Conservation (phyloP, 2,888 invertebrate species). For the Diloba caeruleocephala region DNA sequence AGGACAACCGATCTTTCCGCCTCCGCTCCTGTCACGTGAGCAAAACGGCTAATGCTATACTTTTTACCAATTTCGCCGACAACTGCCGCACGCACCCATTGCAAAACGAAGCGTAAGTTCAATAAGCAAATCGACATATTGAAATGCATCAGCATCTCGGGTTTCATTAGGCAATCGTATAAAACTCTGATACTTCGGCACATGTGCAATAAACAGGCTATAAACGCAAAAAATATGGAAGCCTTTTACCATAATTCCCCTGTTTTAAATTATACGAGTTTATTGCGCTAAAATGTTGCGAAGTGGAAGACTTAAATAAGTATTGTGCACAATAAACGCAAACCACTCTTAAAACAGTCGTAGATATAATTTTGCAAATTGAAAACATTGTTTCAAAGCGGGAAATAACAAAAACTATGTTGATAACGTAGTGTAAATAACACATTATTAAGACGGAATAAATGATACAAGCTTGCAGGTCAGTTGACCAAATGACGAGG, state of each 20-base stretch:
- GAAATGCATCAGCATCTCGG: constrained; percentile 62
- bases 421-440: constrained; percentile 24
- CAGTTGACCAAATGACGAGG: constrained; percentile 40
- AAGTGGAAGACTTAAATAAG: constrained; percentile 27
- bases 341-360: constrained; percentile 17
- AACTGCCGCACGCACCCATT: constrained; percentile 60
- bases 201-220: constrained; percentile 65
- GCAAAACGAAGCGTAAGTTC: constrained; percentile 70
- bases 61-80: constrained; percentile 71
- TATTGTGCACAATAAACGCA: constrained; percentile 38
- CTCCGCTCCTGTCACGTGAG: constrained; percentile 79
- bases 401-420: constrained; percentile 18
- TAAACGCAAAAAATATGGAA: constrained; percentile 65
- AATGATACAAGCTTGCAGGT: constrained; percentile 34
- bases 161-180: constrained; percentile 69
- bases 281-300: constrained; percentile 50
- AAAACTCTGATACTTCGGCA: constrained; percentile 61
- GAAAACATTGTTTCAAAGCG: constrained; percentile 19
- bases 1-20: constrained; percentile 86
- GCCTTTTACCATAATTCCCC: constrained; percentile 61
- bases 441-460: constrained; percentile 17
- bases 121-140: constrained; percentile 70
- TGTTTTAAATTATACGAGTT: constrained; percentile 57
- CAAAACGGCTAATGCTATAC: constrained; percentile 67
- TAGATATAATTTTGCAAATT: constrained; percentile 25